A percentile compares a stretch with the other conserved stretches of the same genome.
Evolutionary conservation across 2,797 vertebrate species (phyloP).

Genomic region (Octomys mimax): DNA sequence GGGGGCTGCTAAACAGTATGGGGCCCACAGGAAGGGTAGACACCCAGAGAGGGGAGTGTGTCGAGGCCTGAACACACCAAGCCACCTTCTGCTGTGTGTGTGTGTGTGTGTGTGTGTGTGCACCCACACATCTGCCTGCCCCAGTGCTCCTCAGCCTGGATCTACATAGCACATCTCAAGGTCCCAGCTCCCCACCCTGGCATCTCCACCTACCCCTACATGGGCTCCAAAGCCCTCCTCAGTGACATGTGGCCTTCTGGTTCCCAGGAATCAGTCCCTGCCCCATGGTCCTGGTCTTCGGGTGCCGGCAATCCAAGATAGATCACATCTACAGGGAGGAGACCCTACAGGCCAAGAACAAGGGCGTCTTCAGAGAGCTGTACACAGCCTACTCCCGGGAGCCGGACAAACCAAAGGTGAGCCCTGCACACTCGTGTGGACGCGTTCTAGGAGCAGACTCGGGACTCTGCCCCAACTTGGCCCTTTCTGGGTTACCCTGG

Average conservation of each 20-base stretch:
- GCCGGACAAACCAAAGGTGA: slow-evolving; percentile 98
- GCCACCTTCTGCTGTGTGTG: accelerated
- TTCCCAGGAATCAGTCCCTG: slow-evolving; percentile 93
- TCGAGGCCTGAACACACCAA: neutral
- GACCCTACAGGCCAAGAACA: slow-evolving; percentile 95
- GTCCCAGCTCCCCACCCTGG: neutral
- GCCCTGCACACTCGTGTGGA: accelerated
- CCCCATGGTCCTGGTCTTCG: slow-evolving; percentile 98
- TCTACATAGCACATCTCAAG: accelerated
- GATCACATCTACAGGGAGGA: slow-evolving; percentile 99
- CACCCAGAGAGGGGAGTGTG: neutral
- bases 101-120: too few species aligned
- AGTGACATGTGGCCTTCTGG: accelerated
- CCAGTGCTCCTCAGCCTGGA: accelerated
- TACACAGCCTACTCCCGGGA: slow-evolving; percentile 98
- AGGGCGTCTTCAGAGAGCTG: slow-evolving; percentile 96
- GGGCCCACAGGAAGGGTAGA: neutral
- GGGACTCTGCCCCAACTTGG: too few species aligned
- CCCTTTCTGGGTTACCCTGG: too few species aligned
- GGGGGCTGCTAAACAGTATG: neutral
- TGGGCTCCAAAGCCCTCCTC: accelerated
- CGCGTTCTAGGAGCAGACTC: accelerated
- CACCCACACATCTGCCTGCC: neutral
- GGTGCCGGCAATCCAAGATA: slow-evolving; percentile 97
- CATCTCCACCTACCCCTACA: too few species aligned